Conservation (phyloP, 2,888 invertebrate species). For the Ectobius pallidus region DNA sequence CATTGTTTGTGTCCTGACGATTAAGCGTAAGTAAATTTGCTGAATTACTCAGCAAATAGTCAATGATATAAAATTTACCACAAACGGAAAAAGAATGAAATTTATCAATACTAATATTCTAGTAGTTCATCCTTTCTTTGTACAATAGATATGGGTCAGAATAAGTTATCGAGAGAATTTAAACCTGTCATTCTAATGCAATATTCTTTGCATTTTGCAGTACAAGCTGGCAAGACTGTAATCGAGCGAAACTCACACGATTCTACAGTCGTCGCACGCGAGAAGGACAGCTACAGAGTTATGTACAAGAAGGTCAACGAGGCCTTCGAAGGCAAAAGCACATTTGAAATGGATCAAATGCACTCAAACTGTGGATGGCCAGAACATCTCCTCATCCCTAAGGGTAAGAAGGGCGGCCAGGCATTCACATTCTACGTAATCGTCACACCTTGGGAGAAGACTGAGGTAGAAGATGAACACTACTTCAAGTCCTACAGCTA, state of each 20-base stretch:
- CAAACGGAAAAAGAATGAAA: too few species aligned
- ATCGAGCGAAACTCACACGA: conserved; percentile 72
- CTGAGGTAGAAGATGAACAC: conserved; percentile 1
- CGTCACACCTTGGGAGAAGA: conserved; percentile 57
- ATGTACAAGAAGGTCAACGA: conserved; percentile 58
- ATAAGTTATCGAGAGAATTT: too few species aligned
- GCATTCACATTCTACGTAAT: conserved; percentile 68
- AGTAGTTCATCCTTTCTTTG: neutral
- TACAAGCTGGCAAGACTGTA: conserved; percentile 64
- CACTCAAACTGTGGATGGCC: conserved; percentile 71
- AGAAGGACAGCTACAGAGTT: conserved; percentile 55
- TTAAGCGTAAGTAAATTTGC: too few species aligned
- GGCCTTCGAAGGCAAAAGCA: conserved; percentile 57
- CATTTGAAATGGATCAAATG: conserved; percentile 57
- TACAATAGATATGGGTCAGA: too few species aligned
- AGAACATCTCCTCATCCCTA: conserved; percentile 72
- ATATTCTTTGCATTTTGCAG: neutral
- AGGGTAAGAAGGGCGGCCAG: conserved; percentile 70
- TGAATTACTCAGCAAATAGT: too few species aligned
- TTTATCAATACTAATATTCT: too few species aligned
- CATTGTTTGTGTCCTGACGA: too few species aligned
- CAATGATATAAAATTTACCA: too few species aligned
- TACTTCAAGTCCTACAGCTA: conserved; percentile 52
- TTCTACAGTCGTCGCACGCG: conserved; percentile 65
- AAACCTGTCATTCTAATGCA: too few species aligned